These are phyloP conservation scores for Palythoa caribaeorum DNA, from an alignment of 92 coral and sea anemone genomes.

Conservation along the genomic window DNA sequence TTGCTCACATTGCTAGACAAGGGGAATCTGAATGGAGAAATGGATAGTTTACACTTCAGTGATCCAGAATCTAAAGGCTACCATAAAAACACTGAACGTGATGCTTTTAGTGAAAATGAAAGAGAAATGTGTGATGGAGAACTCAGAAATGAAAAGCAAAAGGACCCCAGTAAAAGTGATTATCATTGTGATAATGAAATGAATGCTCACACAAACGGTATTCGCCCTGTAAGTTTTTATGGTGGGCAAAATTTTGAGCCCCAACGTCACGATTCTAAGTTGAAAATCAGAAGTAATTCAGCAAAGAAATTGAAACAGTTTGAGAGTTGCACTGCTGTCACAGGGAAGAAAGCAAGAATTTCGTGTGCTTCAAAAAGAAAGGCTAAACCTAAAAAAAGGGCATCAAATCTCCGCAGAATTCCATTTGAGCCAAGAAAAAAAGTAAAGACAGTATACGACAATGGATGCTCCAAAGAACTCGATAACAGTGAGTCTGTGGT, in stretches of 20 bases:
- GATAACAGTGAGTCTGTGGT: background rate
- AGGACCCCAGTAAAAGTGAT: background rate
- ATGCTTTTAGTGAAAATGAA: background rate
- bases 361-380: constrained; percentile 14
- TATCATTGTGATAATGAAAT: constrained; percentile 1
- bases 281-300: background rate
- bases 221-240: constrained; percentile 33
- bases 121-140: background rate
- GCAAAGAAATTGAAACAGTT: constrained; percentile 1
- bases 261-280: background rate
- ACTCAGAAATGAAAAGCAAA: background rate
- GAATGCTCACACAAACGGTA: background rate
- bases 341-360: background rate
- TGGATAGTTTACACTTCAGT: background rate
- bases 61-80: background rate
- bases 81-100: background rate
- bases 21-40: background rate
- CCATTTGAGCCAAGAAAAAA: constrained; percentile 11
- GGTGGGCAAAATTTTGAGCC: constrained; percentile 17
- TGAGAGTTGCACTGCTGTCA: constrained; percentile 23
- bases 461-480: no score
- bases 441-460: background rate
- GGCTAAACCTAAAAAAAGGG: background rate
- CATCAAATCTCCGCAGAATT: background rate
- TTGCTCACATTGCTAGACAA: constrained; percentile 12